phyloP scores from a whole-genome alignment of 2,888 invertebrate genomes.

The Eremobia ochroleuca region DNA sequence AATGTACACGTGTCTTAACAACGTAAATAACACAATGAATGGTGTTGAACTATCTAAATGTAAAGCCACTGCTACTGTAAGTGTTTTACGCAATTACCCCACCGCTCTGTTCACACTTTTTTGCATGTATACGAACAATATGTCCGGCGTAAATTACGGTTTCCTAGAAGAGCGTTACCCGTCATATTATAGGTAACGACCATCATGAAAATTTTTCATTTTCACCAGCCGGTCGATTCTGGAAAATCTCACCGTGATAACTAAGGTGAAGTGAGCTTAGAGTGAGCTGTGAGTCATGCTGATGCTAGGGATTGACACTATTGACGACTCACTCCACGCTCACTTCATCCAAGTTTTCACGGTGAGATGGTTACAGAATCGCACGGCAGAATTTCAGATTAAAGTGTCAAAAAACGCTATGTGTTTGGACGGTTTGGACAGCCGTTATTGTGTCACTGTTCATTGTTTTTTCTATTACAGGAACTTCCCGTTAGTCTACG shows the following conservation, averaged over 20 bases:
- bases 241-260: too few relatives aligned
- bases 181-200: not conserved
- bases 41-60: not conserved
- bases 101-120: not conserved
- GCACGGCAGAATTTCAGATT: too few relatives aligned
- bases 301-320: too few relatives aligned
- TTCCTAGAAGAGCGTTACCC: not conserved
- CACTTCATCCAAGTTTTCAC: too few relatives aligned
- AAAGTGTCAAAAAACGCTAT: not conserved
- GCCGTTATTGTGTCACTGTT: not conserved
- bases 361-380: too few relatives aligned
- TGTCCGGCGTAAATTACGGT: not conserved
- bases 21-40: not conserved
- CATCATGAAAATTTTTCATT: not conserved
- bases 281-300: too few relatives aligned
- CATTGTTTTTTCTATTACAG: constrained; percentile 13
- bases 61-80: not conserved
- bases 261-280: too few relatives aligned
- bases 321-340: too few relatives aligned
- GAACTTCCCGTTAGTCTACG: constrained; percentile 60
- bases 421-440: not conserved
- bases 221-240: too few relatives aligned
- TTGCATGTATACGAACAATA: not conserved
- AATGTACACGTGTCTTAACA: too few relatives aligned
- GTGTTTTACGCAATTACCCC: too few relatives aligned